Percentiles rank a stretch among this genome's conserved stretches.
Evolutionary conservation across 2,888 invertebrate species (phyloP).

Genomic region (Phalera bucephala): DNA sequence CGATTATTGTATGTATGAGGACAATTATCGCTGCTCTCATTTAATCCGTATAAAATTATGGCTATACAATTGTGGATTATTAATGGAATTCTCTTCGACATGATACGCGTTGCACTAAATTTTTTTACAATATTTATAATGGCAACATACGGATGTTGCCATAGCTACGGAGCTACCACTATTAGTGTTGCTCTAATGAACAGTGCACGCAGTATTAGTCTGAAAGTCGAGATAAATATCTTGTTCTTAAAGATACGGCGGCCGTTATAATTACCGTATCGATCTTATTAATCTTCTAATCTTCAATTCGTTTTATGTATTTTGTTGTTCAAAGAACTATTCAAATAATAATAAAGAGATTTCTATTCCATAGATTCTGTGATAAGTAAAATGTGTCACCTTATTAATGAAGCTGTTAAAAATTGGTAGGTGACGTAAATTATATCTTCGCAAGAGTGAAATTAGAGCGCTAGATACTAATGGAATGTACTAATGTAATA

Average conservation of each 20-base stretch:
- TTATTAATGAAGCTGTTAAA: neutral
- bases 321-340: neutral
- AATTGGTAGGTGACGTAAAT: too few relatives aligned
- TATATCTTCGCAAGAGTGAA: too few relatives aligned
- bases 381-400: neutral
- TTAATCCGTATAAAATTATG: constrained; percentile 26
- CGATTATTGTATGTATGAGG: constrained; percentile 15
- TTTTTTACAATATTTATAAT: constrained; percentile 26
- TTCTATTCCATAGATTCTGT: constrained; percentile 1
- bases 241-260: neutral
- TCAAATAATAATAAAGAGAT: neutral
- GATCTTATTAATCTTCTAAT: too few relatives aligned
- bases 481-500: too few relatives aligned
- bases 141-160: constrained; percentile 4
- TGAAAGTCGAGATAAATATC: neutral
- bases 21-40: constrained; percentile 27
- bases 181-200: constrained; percentile 1
- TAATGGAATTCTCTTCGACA: constrained; percentile 34
- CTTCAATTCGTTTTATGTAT: too few relatives aligned
- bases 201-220: neutral
- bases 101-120: constrained; percentile 25
- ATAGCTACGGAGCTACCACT: constrained; percentile 8
- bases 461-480: too few relatives aligned
- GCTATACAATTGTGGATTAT: constrained; percentile 16
- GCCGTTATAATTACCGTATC: neutral